Base-by-base conservation (phyloP, 2,888 invertebrate species). In the Epirrhoe tristata region DNA sequence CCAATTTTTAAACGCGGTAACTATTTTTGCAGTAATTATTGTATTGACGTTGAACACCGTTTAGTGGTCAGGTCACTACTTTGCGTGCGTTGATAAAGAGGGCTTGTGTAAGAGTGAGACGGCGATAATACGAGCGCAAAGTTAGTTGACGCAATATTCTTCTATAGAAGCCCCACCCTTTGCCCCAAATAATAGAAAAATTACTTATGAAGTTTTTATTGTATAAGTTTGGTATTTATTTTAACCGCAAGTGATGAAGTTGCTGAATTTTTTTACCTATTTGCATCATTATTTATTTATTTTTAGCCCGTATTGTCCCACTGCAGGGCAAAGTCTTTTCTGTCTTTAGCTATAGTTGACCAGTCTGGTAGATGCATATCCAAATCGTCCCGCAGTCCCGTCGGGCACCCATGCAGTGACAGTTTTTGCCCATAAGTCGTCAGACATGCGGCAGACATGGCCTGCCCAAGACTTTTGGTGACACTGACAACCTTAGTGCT, bases 171-270 rank as follows among this genome's bases (percentile, higher is more conserved):
- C 14, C 48, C 48, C 36, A 10, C 10, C 7, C 12, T n/a, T 48
- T 48, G 16, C 48, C 48, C 48, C 48, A 48, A 48, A 16, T 16
- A 12, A 36, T 48, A 12, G 1, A 48, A 36, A 55, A 17, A 10
- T 14, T 55, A 46, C 31, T 56, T 56, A 56, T 56, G 56, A 56
- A 46, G 56, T 46, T 56, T 56, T 56, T 56, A 24, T 56, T 56
- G 24, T 56, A 46, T 56, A n/a, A 43, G 39, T 6, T 39, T 17
- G 36, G 31, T 56, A 56, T 56, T 31, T 46, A 24, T 46, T 46
- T n/a, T 31, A n/a, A 52, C 52, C 10, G 12, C 0, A 32, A 31
- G 39, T 14, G 48, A 48, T 16, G 7, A 53, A 58, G 34, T 39
- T 39, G 48, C 48, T 57, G 31, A 7, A 24, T 14, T 34, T 43